Conservation (phyloP, 2,797 vertebrate species). For the Arrhamphus sclerolepis region DNA sequence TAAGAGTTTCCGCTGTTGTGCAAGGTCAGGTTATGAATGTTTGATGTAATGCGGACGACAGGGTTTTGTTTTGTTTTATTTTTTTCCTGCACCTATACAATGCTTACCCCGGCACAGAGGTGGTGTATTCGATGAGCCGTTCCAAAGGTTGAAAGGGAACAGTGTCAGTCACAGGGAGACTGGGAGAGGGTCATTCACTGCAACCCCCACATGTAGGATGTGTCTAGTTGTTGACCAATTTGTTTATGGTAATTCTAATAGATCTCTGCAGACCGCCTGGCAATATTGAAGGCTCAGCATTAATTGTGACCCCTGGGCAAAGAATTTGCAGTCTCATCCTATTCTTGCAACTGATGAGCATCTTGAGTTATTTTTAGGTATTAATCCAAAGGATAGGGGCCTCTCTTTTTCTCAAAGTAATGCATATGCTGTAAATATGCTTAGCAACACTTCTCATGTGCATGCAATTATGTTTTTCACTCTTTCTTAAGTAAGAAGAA, state of each 20-base stretch:
- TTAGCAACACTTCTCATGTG: background rate
- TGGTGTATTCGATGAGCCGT: conserved; percentile 58
- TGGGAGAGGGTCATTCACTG: conserved; percentile 38
- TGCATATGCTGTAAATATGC: conserved; percentile 25
- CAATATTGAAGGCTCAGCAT: conserved; percentile 69
- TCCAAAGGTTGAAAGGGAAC: conserved; percentile 56
- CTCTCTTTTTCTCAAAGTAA: conserved; percentile 18
- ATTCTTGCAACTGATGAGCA: conserved; percentile 63
- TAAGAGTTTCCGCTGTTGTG: conserved; percentile 51
- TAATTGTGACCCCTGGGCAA: conserved; percentile 70
- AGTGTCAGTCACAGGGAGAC: conserved; percentile 55
- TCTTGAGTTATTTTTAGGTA: conserved; percentile 62
- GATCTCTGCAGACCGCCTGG: conserved; percentile 59
- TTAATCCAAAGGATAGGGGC: conserved; percentile 42
- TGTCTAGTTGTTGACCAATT: conserved; percentile 73
- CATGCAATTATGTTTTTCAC: background rate
- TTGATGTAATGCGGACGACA: conserved; percentile 60
- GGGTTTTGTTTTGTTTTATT: conserved; percentile 4
- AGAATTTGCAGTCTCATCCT: conserved; percentile 72
- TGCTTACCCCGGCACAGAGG: conserved; percentile 45
- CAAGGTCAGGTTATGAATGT: conserved; percentile 68
- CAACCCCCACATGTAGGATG: conserved; percentile 47
- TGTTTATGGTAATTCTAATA: conserved; percentile 73
- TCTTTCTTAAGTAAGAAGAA: background rate
- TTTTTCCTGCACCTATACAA: conserved; percentile 10